phyloP scores from a whole-genome alignment of 2,113 vertebrate genomes.

The Gasterosteus aculeatus region DNA sequence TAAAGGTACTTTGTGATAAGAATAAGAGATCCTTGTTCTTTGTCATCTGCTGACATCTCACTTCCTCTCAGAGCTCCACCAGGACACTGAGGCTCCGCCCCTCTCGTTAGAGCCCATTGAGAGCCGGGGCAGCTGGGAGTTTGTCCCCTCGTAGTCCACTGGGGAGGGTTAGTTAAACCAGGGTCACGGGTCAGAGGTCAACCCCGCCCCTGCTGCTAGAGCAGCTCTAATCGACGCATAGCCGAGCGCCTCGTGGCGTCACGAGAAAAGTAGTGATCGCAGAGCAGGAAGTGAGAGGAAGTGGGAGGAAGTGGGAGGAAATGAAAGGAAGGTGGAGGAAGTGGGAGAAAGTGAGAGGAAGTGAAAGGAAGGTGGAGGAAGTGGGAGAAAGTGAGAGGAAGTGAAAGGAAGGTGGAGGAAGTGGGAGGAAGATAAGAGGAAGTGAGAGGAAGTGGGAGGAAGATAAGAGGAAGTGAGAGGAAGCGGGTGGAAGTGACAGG shows the following conservation, averaged over 20 bases:
- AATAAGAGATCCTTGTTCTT: slow-evolving; percentile 6
- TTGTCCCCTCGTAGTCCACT: slow-evolving; percentile 65
- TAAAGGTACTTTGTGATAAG: neutral
- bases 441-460: no score
- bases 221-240: slow-evolving; percentile 64
- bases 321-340: no score
- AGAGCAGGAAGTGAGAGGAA: no score
- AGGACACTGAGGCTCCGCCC: slow-evolving; percentile 51
- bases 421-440: no score
- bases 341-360: no score
- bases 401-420: no score
- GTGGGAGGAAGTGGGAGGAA: no score
- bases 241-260: slow-evolving; percentile 24
- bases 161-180: slow-evolving; percentile 62
- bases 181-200: slow-evolving; percentile 71
- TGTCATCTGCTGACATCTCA: slow-evolving; percentile 49
- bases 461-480: no score
- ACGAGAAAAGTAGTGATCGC: neutral
- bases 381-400: no score
- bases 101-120: slow-evolving; percentile 62
- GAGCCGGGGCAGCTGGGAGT: slow-evolving; percentile 72
- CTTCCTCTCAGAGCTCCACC: slow-evolving; percentile 46
- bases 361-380: no score
- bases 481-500: no score
- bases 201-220: slow-evolving; percentile 42